These are phyloP conservation scores for Bicyclus anynana DNA, from an alignment of 1,140 invertebrate species.

Conservation along the genomic window DNA sequence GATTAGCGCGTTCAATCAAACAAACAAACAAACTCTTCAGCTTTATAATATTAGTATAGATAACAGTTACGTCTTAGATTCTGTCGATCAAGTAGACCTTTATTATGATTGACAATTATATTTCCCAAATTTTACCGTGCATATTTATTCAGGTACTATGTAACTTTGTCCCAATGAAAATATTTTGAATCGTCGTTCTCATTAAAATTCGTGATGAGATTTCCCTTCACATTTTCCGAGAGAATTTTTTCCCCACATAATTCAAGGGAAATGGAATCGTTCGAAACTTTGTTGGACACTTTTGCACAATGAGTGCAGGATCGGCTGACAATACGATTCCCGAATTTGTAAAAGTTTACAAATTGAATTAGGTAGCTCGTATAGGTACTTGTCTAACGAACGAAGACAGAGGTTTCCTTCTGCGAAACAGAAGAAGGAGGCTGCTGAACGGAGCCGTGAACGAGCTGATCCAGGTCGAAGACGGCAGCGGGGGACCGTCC, in stretches of 20 bases:
- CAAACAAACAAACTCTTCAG: no score
- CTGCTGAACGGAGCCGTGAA: no score
- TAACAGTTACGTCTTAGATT: no score
- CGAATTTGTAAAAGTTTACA: constrained; percentile 27
- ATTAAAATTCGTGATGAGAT: constrained; percentile 31
- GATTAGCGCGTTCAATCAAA: no score
- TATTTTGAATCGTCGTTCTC: constrained; percentile 22
- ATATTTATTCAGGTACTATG: not conserved
- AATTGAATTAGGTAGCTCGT: constrained; percentile 24
- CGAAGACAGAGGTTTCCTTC: no score
- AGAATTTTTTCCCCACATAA: constrained; percentile 51
- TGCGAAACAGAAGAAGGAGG: no score
- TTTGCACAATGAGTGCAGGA: constrained; percentile 41
- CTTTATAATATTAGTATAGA: no score
- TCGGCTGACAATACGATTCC: constrained; percentile 42
- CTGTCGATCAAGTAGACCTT: no score
- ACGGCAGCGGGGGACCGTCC: no score
- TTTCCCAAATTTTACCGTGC: not conserved
- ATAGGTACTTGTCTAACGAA: no score
- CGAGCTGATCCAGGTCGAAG: no score
- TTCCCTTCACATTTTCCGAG: constrained; percentile 29
- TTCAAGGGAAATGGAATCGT: constrained; percentile 60
- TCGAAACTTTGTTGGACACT: constrained; percentile 54
- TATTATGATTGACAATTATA: no score
- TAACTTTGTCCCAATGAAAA: constrained; percentile 3